Conservation (phyloP, 2,888 invertebrate species). For the Tanytarsus gracilentus region DNA sequence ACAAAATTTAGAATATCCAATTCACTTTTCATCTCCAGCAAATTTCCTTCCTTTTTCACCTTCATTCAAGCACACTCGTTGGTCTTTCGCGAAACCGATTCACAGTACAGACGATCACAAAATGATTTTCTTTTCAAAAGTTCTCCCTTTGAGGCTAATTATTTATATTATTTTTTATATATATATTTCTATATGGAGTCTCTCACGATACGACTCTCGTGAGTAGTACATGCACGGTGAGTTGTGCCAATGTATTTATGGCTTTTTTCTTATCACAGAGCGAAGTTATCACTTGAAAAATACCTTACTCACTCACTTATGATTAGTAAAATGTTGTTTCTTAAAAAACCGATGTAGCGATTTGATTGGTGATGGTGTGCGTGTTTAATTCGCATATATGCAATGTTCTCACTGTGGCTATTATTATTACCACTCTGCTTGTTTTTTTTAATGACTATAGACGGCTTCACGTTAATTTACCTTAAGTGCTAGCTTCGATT, state of each 20-base stretch:
- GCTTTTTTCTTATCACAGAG: too few relatives aligned
- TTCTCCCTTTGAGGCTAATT: not conserved
- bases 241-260: too few relatives aligned
- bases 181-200: too few relatives aligned
- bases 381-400: not conserved
- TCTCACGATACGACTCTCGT: too few relatives aligned
- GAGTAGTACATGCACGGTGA: too few relatives aligned
- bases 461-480: not conserved
- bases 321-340: too few relatives aligned
- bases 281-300: too few relatives aligned
- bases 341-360: too few relatives aligned
- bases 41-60: slow-evolving; percentile 22
- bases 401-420: slow-evolving; percentile 6
- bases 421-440: not conserved
- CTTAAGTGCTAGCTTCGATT: not conserved
- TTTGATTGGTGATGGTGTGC: too few relatives aligned
- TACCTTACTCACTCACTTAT: too few relatives aligned
- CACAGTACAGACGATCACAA: not conserved
- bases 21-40: slow-evolving; percentile 25
- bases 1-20: slow-evolving; percentile 18
- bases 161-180: not conserved
- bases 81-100: not conserved
- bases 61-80: slow-evolving; percentile 2
- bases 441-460: slow-evolving; percentile 6
- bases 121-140: not conserved